These are phyloP conservation scores for Aselliscus stoliczkanus DNA, from an alignment of 2,797 vertebrate genomes.

Conservation along the genomic window DNA sequence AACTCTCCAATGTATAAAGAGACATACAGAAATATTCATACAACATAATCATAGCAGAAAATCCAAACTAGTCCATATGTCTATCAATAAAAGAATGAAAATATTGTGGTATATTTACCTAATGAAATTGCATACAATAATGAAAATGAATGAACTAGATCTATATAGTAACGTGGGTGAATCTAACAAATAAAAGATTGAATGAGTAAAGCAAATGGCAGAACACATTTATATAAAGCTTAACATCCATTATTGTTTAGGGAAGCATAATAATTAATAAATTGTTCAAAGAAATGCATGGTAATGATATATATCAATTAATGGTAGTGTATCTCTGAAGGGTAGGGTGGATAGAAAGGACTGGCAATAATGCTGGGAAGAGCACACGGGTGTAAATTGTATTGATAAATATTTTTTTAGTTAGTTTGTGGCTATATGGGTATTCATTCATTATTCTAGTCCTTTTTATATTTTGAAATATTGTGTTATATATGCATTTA, in stretches of 20 bases:
- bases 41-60: background rate
- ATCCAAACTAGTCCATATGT: background rate
- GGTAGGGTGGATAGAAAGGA: background rate
- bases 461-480: slow-evolving; percentile 11
- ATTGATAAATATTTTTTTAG: background rate
- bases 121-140: slow-evolving; percentile 4
- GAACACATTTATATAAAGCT: slow-evolving; percentile 1
- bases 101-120: background rate
- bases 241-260: background rate
- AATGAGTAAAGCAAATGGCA: slow-evolving; percentile 8
- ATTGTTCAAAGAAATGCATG: background rate
- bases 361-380: background rate
- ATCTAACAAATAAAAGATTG: slow-evolving; percentile 13
- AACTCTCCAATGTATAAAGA: background rate
- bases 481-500: background rate
- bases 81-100: slow-evolving; percentile 21
- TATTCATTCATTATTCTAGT: background rate
- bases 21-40: background rate
- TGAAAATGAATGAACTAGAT: background rate
- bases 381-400: background rate
- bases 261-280: background rate
- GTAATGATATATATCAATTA: background rate
- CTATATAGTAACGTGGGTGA: background rate
- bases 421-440: background rate
- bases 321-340: background rate